These are phyloP conservation scores for Candidula unifasciata DNA, from an alignment of 2,888 invertebrate genomes.

Conservation along the genomic window DNA sequence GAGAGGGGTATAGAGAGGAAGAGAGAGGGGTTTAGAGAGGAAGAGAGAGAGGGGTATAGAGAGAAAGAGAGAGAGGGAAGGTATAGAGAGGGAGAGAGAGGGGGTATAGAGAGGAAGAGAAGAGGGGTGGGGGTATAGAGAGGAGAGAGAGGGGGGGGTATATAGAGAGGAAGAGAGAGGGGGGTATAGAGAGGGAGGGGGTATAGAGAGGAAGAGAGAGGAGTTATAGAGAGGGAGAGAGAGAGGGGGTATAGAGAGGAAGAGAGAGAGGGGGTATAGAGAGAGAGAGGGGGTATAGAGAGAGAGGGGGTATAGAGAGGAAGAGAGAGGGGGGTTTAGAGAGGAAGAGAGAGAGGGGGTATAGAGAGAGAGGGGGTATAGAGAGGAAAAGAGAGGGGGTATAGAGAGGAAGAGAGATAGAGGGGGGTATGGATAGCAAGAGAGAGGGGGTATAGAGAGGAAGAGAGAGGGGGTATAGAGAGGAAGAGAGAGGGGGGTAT, in stretches of 20 bases:
- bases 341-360: background rate
- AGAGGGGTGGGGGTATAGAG: background rate
- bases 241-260: background rate
- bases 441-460: no score
- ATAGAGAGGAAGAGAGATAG: constrained; percentile 1
- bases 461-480: no score
- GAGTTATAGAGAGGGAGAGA: background rate
- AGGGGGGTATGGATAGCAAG: background rate
- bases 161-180: background rate
- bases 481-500: background rate
- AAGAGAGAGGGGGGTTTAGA: background rate
- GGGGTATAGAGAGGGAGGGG: background rate
- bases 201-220: background rate
- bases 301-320: background rate
- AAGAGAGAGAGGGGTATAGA: no score
- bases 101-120: no score
- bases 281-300: no score
- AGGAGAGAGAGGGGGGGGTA: background rate
- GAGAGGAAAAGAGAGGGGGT: background rate
- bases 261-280: background rate
- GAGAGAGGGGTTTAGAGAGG: no score
- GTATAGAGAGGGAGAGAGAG: no score
- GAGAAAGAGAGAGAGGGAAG: no score
- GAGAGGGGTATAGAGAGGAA: no score
- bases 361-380: background rate